Conservation (phyloP, 2,888 invertebrate genomes). For the Cerastoderma edule region DNA sequence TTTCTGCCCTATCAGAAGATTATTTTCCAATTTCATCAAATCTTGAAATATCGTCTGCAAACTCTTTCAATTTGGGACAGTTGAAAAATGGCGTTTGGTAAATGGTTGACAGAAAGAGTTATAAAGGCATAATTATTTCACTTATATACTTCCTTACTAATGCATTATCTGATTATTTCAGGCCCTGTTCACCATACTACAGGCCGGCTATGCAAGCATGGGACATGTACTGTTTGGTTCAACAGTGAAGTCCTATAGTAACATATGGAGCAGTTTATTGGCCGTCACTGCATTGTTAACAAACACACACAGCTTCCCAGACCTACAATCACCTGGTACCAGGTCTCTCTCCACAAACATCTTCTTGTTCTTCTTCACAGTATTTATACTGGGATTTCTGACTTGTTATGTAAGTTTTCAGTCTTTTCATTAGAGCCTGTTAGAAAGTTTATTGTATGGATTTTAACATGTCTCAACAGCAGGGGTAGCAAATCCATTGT, state of each 20-base stretch:
- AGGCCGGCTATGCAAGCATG: slow-evolving; percentile 77
- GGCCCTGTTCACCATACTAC: slow-evolving; percentile 73
- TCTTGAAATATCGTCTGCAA: too few relatives aligned
- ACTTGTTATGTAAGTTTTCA: slow-evolving; percentile 79
- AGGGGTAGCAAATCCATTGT: too few relatives aligned
- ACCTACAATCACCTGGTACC: slow-evolving; percentile 27
- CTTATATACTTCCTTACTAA: too few relatives aligned
- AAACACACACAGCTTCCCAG: slow-evolving; percentile 58
- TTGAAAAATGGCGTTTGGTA: too few relatives aligned
- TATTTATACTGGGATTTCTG: slow-evolving; percentile 77
- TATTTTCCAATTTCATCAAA: too few relatives aligned
- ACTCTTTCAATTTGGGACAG: too few relatives aligned
- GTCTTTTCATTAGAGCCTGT: not conserved
- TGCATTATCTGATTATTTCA: slow-evolving; percentile 61
- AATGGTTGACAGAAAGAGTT: too few relatives aligned
- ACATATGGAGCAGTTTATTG: slow-evolving; percentile 71
- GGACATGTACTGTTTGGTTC: slow-evolving; percentile 78
- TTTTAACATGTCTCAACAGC: too few relatives aligned
- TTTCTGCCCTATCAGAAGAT: too few relatives aligned
- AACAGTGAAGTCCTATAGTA: slow-evolving; percentile 68
- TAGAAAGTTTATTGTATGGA: too few relatives aligned
- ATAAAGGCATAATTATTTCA: too few relatives aligned
- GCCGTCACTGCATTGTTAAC: slow-evolving; percentile 74
- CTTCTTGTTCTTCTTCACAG: slow-evolving; percentile 71
- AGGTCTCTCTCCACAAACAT: slow-evolving; percentile 54